phyloP scores from a whole-genome alignment of 2,888 invertebrate genomes.

The Sarcophaga rosellei region DNA sequence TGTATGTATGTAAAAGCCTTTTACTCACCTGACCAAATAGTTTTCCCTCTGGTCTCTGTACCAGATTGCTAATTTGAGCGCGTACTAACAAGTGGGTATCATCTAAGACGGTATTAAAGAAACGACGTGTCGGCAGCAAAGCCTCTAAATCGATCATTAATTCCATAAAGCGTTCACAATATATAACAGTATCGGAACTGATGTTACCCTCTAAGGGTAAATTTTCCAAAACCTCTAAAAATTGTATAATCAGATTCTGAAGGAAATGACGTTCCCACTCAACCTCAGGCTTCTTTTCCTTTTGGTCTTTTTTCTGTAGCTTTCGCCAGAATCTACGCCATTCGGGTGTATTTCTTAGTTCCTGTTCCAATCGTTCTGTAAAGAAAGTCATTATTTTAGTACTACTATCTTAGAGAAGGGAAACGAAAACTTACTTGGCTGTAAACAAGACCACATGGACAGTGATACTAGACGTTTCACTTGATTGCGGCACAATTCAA shows the following conservation, averaged over 20 bases:
- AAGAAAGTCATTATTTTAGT: neutral
- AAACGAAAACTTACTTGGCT: conserved; percentile 84
- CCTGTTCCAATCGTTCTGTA: conserved; percentile 90
- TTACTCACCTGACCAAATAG: conserved; percentile 93
- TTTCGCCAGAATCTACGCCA: conserved; percentile 96
- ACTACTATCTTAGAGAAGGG: neutral
- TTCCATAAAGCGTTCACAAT: conserved; percentile 97
- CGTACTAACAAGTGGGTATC: conserved; percentile 96
- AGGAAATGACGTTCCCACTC: conserved; percentile 94
- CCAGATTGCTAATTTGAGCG: conserved; percentile 90
- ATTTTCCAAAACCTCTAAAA: conserved; percentile 89
- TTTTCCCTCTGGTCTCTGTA: conserved; percentile 90
- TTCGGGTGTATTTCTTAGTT: conserved; percentile 92
- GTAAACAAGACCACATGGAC: conserved; percentile 95
- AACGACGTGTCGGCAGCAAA: conserved; percentile 95
- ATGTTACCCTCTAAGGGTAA: conserved; percentile 86
- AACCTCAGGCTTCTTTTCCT: conserved; percentile 86
- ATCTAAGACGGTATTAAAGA: conserved; percentile 97
- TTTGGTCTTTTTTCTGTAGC: conserved; percentile 89
- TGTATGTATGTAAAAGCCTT: no score
- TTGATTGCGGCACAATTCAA: conserved; percentile 95
- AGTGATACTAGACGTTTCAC: conserved; percentile 95
- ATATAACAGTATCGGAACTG: conserved; percentile 84
- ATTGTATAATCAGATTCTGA: conserved; percentile 91
- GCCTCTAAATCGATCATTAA: conserved; percentile 98